These are phyloP conservation scores for Stenopsyche tienmushanensis DNA, from an alignment of 1,140 invertebrate species.

Conservation along the genomic window DNA sequence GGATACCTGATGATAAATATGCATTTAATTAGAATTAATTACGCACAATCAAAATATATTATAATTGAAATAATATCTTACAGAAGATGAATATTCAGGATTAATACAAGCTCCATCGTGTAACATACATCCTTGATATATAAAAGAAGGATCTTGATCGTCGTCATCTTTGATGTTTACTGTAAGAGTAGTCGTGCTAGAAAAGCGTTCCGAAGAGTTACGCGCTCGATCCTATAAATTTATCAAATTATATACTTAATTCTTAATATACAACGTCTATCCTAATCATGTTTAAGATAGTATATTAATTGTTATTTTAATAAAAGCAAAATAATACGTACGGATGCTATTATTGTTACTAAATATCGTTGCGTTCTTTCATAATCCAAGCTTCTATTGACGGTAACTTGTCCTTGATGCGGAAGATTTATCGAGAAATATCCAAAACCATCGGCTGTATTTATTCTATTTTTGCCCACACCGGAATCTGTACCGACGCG, in stretches of 20 bases:
- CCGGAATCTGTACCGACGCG: constrained; percentile 48
- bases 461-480: constrained; percentile 59
- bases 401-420: constrained; percentile 85
- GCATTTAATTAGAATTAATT: constrained; percentile 15
- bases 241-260: constrained; percentile 39
- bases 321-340: no score
- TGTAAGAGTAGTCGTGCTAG: constrained; percentile 80
- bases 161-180: constrained; percentile 86
- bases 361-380: constrained; percentile 87
- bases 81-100: constrained; percentile 68
- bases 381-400: constrained; percentile 86
- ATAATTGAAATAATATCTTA: constrained; percentile 42
- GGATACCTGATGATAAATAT: constrained; percentile 67
- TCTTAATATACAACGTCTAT: background rate
- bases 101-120: constrained; percentile 79
- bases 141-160: constrained; percentile 85
- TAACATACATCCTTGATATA: constrained; percentile 78
- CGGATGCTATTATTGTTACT: constrained; percentile 84
- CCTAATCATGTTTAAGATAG: constrained; percentile 7
- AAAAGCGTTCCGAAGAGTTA: constrained; percentile 70
- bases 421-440: constrained; percentile 84
- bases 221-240: constrained; percentile 79
- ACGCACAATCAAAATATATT: no score
- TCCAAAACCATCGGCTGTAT: constrained; percentile 75
- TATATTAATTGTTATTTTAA: background rate